Evolutionary conservation across 2,888 invertebrate genomes (phyloP).

Genomic region (Phengaris arion): DNA sequence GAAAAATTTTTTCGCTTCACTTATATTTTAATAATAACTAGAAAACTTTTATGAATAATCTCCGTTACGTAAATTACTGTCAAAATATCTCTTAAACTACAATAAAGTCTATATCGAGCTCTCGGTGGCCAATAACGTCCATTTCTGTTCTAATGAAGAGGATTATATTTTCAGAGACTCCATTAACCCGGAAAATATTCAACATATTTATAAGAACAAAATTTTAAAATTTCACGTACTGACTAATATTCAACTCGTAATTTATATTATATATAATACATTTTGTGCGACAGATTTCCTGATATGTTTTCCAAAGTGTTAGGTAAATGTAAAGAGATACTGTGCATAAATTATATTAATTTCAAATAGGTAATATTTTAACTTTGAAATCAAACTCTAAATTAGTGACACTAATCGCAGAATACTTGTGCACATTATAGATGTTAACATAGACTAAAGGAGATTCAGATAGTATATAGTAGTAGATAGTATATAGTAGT

Average conservation of each 20-base stretch:
- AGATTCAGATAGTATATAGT: too few species aligned
- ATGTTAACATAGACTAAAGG: too few species aligned
- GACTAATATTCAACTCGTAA: neutral
- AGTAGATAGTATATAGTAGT: too few species aligned
- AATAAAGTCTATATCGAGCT: neutral
- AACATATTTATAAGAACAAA: neutral
- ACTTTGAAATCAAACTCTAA: too few species aligned
- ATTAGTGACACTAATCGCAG: too few species aligned
- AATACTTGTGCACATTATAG: too few species aligned
- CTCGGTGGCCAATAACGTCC: neutral
- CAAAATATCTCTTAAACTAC: neutral
- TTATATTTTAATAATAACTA: too few species aligned
- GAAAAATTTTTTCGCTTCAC: too few species aligned
- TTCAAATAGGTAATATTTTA: too few species aligned
- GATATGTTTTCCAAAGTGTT: neutral
- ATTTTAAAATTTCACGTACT: neutral
- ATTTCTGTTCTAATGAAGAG: conserved; percentile 19
- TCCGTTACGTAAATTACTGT: neutral
- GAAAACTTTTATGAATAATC: too few species aligned
- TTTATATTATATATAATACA: neutral
- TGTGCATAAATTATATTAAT: too few species aligned
- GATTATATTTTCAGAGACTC: conserved; percentile 15
- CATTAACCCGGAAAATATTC: conserved; percentile 11
- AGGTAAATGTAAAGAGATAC: too few species aligned
- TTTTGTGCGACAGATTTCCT: neutral